Percentiles rank a stretch among this genome's conserved stretches.
These are phyloP conservation scores for Omphaloscelis lunosa DNA, from an alignment of 2,888 invertebrate genomes.

Conservation along the genomic window DNA sequence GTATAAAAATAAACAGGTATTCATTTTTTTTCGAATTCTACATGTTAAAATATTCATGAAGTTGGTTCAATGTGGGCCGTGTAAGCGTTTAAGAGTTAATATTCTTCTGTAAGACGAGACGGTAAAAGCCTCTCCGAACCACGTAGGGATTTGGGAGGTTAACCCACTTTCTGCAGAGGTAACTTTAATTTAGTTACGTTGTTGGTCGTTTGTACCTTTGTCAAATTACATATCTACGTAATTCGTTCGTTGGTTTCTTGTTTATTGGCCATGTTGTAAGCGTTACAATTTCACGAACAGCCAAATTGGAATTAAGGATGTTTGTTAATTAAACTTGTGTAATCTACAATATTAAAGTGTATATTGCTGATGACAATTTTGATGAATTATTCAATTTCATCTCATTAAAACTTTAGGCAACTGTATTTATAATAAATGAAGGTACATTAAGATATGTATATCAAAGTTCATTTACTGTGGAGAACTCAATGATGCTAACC, in stretches of 20 bases:
- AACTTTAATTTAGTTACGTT: slow-evolving; percentile 72
- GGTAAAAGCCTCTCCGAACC: slow-evolving; percentile 61
- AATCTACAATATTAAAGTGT: background rate
- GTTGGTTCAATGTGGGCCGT: slow-evolving; percentile 54
- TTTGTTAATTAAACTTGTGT: slow-evolving; percentile 35
- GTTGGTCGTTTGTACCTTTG: slow-evolving; percentile 70
- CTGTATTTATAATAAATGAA: background rate
- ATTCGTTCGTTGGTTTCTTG: slow-evolving; percentile 64
- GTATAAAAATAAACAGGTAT: slow-evolving; percentile 39
- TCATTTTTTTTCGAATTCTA: slow-evolving; percentile 48
- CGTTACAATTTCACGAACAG: slow-evolving; percentile 45
- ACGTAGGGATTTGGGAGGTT: slow-evolving; percentile 67
- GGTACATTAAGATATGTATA: background rate
- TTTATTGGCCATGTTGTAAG: slow-evolving; percentile 60
- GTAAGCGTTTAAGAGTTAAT: slow-evolving; percentile 68
- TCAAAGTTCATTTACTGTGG: background rate
- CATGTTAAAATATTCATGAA: slow-evolving; percentile 65
- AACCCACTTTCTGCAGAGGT: slow-evolving; percentile 69
- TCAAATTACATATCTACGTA: slow-evolving; percentile 70
- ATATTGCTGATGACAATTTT: slow-evolving; percentile 4
- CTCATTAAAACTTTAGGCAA: background rate
- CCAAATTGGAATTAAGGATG: slow-evolving; percentile 40
- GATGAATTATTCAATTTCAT: slow-evolving; percentile 14
- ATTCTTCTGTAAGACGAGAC: slow-evolving; percentile 67
- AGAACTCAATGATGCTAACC: background rate